Evolutionary conservation across 2,797 vertebrate species (phyloP).

Genomic region (Cygnus olor): DNA sequence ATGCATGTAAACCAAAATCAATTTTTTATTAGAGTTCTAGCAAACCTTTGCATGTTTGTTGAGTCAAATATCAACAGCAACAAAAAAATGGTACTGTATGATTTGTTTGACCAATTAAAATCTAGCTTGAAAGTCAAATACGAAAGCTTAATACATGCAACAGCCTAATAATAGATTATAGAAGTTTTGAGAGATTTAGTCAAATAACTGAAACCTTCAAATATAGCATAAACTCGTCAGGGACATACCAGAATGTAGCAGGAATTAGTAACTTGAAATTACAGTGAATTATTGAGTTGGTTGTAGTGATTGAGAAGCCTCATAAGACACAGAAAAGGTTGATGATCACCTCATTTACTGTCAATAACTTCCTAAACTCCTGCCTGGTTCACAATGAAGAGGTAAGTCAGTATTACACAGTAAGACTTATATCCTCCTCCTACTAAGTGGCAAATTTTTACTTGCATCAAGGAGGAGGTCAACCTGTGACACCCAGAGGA

Average conservation of each 20-base stretch:
- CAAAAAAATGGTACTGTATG: not conserved
- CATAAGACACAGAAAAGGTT: not conserved
- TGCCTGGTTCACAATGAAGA: not conserved
- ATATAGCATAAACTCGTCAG: not conserved
- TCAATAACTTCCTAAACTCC: not conserved
- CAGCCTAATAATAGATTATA: not conserved
- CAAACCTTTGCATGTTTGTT: not conserved
- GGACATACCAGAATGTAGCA: accelerated
- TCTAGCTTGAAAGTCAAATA: not conserved
- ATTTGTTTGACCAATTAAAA: not conserved
- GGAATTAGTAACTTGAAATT: not conserved
- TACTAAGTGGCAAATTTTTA: not conserved
- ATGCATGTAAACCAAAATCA: not conserved
- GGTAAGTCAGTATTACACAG: too few species aligned
- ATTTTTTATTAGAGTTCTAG: not conserved
- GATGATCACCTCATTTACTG: not conserved
- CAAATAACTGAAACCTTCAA: not conserved
- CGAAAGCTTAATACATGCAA: not conserved
- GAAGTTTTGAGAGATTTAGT: not conserved
- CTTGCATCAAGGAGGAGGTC: not conserved
- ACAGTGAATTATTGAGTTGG: not conserved
- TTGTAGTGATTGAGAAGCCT: not conserved
- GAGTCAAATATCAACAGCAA: not conserved
- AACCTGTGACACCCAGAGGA: not conserved
- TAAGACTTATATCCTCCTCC: not conserved